Evolutionary conservation across 2,797 vertebrate genomes (phyloP), one percentile per base, ranked within the genome.

Genomic region (Sebastes goodei): DNA sequence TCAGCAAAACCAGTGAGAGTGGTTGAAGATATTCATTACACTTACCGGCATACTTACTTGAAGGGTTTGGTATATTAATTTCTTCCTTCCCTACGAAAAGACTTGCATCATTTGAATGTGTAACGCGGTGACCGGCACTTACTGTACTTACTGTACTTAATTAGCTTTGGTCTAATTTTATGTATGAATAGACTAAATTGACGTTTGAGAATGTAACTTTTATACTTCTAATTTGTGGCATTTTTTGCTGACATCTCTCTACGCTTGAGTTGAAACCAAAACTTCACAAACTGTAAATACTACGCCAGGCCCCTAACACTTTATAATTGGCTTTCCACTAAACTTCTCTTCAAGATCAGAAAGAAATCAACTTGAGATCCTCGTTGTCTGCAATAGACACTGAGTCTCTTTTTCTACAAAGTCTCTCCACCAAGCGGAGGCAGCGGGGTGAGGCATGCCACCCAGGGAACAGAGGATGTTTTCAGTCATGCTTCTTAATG

Each of bases 1-100:
- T 86, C 67, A 76, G 73, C 71, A 89, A 91, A 87, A 76, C 61
- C 27, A 77, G 74, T 82, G 66, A 81, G 65, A 67, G 59, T 69
- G 82, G 86, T 61, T 65, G 56, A 85, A 88, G 56, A 90, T 78
- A 92, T 87, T 89, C 75, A 90, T 86, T 80, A 73, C 75, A 89
- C 68, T 82, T 81, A 25, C 4, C 8, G 5, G 35, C 38, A 78
- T 71, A 82, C 21, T 83, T 89, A 93, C 93, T 93, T 93, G 91
- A 95, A 94, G 55, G 68, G 72, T 85, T 90, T 83, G 61, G 72
- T 79, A 86, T 79, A 85, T 81, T 52, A 1, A 70, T 85, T 68
- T 79, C 7, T 64, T 81, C 23, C 11, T 71, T 53, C 29, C 33
- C 56, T 77, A 55, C 69, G 70, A 81, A 87, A 87, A 88, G 61